Evolutionary conservation across 2,797 vertebrate species (phyloP).

Genomic region (Catostomus latipinnis): DNA sequence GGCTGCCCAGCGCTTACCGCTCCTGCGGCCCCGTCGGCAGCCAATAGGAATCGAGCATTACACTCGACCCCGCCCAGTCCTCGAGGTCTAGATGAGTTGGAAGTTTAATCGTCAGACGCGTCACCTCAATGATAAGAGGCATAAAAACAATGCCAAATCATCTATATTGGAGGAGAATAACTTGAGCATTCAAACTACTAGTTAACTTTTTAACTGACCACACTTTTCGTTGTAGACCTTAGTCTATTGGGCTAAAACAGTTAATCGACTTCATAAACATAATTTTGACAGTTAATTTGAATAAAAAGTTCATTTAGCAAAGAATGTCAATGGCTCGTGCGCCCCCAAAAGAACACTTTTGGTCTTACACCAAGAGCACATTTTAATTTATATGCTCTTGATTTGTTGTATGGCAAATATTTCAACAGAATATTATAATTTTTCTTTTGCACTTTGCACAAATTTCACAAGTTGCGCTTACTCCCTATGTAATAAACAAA

Average conservation of each 20-base stretch:
- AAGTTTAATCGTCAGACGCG: slow-evolving; percentile 67
- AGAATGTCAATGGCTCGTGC: not conserved
- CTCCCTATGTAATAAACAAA: not conserved
- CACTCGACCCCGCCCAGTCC: slow-evolving; percentile 6
- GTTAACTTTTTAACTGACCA: not conserved
- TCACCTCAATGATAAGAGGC: slow-evolving; percentile 65
- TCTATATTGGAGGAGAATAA: not conserved
- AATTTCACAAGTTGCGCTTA: not conserved
- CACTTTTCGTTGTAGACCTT: not conserved
- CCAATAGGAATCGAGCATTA: slow-evolving; percentile 64
- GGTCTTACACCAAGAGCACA: not conserved
- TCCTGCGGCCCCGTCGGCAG: slow-evolving; percentile 31
- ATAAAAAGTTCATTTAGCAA: not conserved
- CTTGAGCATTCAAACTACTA: slow-evolving; percentile 45
- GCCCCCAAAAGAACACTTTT: not conserved
- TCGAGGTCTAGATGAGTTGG: slow-evolving; percentile 67
- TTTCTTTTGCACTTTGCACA: not conserved
- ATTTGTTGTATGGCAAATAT: not conserved
- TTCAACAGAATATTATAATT: not conserved
- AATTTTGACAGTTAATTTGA: not conserved
- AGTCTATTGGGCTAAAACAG: not conserved
- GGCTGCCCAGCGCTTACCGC: slow-evolving; percentile 43
- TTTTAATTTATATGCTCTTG: not conserved
- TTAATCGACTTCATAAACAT: not conserved
- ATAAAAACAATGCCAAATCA: slow-evolving; percentile 18